A percentile compares a stretch with the other conserved stretches of the same genome.
phyloP scores from a whole-genome alignment of 2,888 invertebrate genomes.

The Epinotia nisella region DNA sequence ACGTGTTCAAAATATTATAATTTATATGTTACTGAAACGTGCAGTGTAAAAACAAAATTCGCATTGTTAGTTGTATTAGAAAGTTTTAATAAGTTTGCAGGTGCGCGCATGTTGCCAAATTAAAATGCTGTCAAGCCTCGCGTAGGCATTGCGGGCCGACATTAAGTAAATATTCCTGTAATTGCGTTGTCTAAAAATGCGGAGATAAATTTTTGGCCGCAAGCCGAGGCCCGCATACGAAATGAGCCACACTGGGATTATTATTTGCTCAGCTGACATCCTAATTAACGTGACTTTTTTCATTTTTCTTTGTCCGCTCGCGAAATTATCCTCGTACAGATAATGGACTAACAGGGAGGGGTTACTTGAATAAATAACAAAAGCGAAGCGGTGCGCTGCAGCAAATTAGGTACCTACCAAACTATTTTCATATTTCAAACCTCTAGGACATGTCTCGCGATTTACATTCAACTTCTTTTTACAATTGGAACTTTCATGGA shows the following conservation, averaged over 20 bases:
- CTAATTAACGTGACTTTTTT: slow-evolving; percentile 76
- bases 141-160: slow-evolving; percentile 55
- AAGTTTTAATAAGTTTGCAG: slow-evolving; percentile 40
- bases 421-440: slow-evolving; percentile 45
- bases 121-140: slow-evolving; percentile 61
- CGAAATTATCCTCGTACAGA: slow-evolving; percentile 63
- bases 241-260: slow-evolving; percentile 76
- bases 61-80: slow-evolving; percentile 10
- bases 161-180: slow-evolving; percentile 79
- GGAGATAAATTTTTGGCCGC: slow-evolving; percentile 72
- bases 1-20: slow-evolving; percentile 21
- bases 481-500: slow-evolving; percentile 48
- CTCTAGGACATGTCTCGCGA: slow-evolving; percentile 30
- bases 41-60: slow-evolving; percentile 1
- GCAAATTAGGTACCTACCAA: slow-evolving; percentile 40
- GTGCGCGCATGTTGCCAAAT: slow-evolving; percentile 53
- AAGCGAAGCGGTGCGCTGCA: slow-evolving; percentile 46
- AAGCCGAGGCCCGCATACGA: slow-evolving; percentile 71
- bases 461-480: slow-evolving; percentile 59
- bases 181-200: slow-evolving; percentile 77
- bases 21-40: slow-evolving; percentile 22
- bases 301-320: slow-evolving; percentile 68
- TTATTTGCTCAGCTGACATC: slow-evolving; percentile 80
- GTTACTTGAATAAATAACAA: slow-evolving; percentile 54
- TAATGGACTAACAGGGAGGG: slow-evolving; percentile 58